These are phyloP conservation scores for Aphidius colemani DNA, from an alignment of 2,888 invertebrate species.

Conservation along the genomic window DNA sequence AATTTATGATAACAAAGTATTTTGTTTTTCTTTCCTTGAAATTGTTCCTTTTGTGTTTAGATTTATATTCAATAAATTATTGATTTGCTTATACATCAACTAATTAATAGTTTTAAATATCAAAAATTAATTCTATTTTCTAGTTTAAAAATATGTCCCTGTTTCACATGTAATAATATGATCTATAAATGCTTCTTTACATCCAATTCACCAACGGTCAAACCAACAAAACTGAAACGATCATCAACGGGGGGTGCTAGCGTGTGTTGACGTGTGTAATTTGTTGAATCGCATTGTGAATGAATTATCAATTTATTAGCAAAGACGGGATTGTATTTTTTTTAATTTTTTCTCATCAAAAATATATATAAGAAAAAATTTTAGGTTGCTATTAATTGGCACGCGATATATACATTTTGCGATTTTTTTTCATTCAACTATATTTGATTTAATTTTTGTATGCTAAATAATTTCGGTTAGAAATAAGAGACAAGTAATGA, in stretches of 20 bases:
- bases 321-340: slow-evolving; percentile 24
- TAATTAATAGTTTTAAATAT: no score
- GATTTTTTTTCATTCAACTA: no score
- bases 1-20: slow-evolving; percentile 47
- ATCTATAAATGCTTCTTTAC: slow-evolving; percentile 22
- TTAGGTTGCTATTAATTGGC: no score
- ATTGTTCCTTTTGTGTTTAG: slow-evolving; percentile 7
- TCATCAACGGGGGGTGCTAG: slow-evolving; percentile 28
- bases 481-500: no score
- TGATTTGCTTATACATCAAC: no score
- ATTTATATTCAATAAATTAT: slow-evolving; percentile 11
- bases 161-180: neutral
- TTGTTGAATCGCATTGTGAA: slow-evolving; percentile 47
- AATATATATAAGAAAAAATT: no score
- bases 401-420: no score
- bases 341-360: neutral
- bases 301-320: slow-evolving; percentile 52
- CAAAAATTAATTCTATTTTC: no score
- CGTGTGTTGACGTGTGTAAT: slow-evolving; percentile 50
- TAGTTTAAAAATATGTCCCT: slow-evolving; percentile 15
- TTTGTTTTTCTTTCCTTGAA: slow-evolving; percentile 29
- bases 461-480: no score
- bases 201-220: slow-evolving; percentile 12
- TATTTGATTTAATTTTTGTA: no score
- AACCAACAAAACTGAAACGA: neutral